Base-by-base conservation (phyloP, 2,888 invertebrate genomes). In the Panopea generosa region DNA sequence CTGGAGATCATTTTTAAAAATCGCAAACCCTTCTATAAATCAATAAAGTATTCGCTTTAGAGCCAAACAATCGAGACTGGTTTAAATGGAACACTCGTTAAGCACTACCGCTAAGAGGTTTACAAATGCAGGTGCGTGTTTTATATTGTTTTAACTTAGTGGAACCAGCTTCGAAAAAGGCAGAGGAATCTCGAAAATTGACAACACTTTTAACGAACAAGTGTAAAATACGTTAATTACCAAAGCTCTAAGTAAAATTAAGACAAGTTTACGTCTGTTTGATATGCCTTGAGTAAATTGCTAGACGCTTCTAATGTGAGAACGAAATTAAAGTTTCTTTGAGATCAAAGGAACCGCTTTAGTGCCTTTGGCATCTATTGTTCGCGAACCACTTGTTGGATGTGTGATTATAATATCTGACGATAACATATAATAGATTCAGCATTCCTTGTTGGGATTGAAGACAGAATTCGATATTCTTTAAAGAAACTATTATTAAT, bases 261-360 rank as follows among this genome's bases (percentile, higher is more conserved):
- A 60, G 60, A 60, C 60, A 29, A 29, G 49, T 60, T 60, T 47
- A 60, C 47, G 60, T 18, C 29, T 45, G 45, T 29, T 26, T 49
- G 60, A 60, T 49, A 60, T 47, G 29, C 45, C 49, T 27, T 14
- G n/a, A n/a, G 49, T 27, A 6, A 26, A 59, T 38, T 33, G 50
- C 60, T 59, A 66, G 61, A 61, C 72, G 62, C 2, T 43, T 55
- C 53, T 57, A 70, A 70, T 62, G 52, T 45, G 56, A 40, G 33
- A 49, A 40, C 24, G 45, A 61, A 57, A 67, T 62, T 43, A 62
- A 73, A 67, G 45, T 50, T 52, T 61, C 45, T 56, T 27, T 2
- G n/a, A 73, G 67, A 73, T 73, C 73, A 73, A 73, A 73, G 73
- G 62, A 73, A 67, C 22, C 49, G 38, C 62, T 73, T 56, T 62